Evolutionary conservation across 2,888 invertebrate species (phyloP).

Genomic region (Synanthedon myopaeformis): DNA sequence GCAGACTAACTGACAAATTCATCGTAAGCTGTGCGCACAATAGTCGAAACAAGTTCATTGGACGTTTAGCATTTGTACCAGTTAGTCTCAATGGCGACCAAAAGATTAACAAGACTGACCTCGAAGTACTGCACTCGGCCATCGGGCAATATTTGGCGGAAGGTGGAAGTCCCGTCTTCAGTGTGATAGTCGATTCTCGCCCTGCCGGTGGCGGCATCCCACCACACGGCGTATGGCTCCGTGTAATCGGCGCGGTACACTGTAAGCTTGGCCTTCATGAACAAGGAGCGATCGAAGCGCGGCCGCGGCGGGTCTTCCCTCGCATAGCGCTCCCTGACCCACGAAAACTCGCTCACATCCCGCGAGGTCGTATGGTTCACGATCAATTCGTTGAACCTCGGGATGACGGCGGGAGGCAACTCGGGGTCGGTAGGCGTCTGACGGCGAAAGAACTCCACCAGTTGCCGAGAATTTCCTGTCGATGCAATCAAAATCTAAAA

Average conservation of each 20-base stretch:
- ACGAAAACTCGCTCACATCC: not conserved
- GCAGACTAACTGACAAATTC: not conserved
- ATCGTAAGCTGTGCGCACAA: not conserved
- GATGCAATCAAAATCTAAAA: not conserved
- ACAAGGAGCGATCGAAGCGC: conserved; percentile 26
- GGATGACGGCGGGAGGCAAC: conserved; percentile 36
- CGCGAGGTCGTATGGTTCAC: not conserved
- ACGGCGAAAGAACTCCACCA: conserved; percentile 32
- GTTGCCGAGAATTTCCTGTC: conserved; percentile 27
- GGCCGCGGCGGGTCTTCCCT: conserved; percentile 22
- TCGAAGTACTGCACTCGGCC: conserved; percentile 27
- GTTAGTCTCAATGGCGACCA: no score
- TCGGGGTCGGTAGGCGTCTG: conserved; percentile 26
- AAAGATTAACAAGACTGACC: conserved; percentile 15
- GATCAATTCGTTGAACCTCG: conserved; percentile 4
- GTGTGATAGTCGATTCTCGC: conserved; percentile 35
- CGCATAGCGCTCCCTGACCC: not conserved
- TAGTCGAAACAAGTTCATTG: not conserved
- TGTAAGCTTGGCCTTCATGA: conserved; percentile 30
- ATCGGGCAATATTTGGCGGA: conserved; percentile 23
- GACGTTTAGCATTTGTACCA: not conserved
- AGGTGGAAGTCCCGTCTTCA: conserved; percentile 26
- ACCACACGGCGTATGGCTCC: conserved; percentile 40
- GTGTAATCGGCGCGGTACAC: conserved; percentile 41
- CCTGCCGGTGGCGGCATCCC: conserved; percentile 38